phyloP scores from a whole-genome alignment of 2,113 vertebrate genomes.

The Gnathonemus echidnorhynchus region DNA sequence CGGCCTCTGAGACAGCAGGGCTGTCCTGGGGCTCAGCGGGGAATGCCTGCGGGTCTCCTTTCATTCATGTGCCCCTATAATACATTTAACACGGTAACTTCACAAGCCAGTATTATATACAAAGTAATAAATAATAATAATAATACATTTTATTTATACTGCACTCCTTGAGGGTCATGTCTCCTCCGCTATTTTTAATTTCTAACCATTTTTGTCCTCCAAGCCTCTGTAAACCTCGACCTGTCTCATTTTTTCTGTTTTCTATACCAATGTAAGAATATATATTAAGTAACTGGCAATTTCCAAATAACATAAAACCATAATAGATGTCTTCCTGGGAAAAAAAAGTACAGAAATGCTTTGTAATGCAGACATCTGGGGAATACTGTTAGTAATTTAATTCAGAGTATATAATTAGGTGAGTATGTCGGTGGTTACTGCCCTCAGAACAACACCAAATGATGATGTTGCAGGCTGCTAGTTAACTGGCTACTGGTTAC shows the following conservation, averaged over 20 bases:
- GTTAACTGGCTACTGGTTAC: neutral
- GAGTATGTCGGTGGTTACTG: neutral
- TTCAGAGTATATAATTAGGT: neutral
- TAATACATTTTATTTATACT: no score
- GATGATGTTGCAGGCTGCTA: neutral
- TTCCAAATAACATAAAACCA: neutral
- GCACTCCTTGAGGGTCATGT: neutral
- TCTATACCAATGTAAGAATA: neutral
- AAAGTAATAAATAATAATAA: neutral
- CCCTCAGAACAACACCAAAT: neutral
- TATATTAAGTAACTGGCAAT: neutral
- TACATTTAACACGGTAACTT: neutral
- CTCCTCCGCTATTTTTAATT: neutral
- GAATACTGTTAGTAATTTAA: neutral
- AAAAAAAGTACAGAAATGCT: neutral
- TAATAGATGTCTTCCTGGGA: neutral
- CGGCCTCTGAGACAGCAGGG: conserved; percentile 50
- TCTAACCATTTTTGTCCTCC: neutral
- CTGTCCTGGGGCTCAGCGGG: neutral
- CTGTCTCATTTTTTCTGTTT: neutral
- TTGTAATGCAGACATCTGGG: neutral
- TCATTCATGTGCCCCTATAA: neutral
- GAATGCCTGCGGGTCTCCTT: no score
- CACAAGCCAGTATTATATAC: neutral
- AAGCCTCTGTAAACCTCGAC: neutral